These are phyloP conservation scores for Dendropsophus ebraccatus DNA, from an alignment of 2,113 vertebrate genomes.

Conservation along the genomic window DNA sequence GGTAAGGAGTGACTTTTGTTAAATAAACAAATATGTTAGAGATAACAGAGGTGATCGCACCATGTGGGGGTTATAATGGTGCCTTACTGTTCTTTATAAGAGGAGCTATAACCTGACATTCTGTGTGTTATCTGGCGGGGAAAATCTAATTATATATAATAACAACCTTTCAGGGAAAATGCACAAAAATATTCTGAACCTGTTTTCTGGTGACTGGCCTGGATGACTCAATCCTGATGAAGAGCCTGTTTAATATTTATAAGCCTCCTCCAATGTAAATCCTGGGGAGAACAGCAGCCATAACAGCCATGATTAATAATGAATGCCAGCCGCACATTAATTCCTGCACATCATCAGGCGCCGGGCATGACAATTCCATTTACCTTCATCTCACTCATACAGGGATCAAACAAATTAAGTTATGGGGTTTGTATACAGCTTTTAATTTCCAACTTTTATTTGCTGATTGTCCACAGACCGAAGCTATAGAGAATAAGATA, in stretches of 20 bases:
- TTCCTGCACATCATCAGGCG: constrained; percentile 31
- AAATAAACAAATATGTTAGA: too few relatives aligned
- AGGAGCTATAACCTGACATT: too few relatives aligned
- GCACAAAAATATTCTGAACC: neutral
- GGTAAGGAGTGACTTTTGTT: too few relatives aligned
- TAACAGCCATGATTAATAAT: constrained; percentile 43
- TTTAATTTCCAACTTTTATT: neutral
- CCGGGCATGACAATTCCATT: constrained; percentile 40
- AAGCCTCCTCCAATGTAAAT: constrained; percentile 16
- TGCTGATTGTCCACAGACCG: neutral
- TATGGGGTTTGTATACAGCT: constrained; percentile 17
- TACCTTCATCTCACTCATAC: constrained; percentile 28
- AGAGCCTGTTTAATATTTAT: constrained; percentile 29
- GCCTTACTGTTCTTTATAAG: too few relatives aligned
- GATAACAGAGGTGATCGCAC: too few relatives aligned
- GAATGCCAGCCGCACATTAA: constrained; percentile 31
- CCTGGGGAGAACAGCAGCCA: constrained; percentile 22
- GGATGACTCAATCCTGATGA: constrained; percentile 31
- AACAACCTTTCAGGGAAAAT: neutral
- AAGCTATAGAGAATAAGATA: neutral
- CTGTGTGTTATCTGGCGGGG: too few relatives aligned
- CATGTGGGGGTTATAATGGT: too few relatives aligned
- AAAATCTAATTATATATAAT: neutral
- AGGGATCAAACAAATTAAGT: constrained; percentile 30
- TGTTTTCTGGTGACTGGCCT: neutral